phyloP scores from a whole-genome alignment of 2,113 vertebrate genomes.

The Sorex araneus region DNA sequence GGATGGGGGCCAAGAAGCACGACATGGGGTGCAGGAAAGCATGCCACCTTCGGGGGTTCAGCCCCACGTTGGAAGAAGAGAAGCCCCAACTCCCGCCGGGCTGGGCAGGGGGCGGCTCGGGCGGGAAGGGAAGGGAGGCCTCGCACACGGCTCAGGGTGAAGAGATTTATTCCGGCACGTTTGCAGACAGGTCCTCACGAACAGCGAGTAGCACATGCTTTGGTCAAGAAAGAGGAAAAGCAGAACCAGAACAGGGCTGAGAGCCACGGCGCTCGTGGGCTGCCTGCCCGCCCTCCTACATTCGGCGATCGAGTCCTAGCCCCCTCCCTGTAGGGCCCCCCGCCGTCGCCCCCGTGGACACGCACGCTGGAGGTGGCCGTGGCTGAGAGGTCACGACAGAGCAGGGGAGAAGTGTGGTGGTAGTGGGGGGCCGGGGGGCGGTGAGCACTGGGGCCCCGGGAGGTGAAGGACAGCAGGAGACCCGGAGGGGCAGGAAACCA shows the following conservation, averaged over 20 bases:
- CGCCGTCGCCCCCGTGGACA: rapidly evolving
- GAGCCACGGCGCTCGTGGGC: slow-evolving; percentile 34
- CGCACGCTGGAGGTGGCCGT: not conserved
- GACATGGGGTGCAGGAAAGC: not conserved
- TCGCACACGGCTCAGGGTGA: slow-evolving; percentile 73
- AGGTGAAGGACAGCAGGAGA: slow-evolving; percentile 1
- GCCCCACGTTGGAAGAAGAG: not conserved
- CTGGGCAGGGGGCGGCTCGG: not conserved
- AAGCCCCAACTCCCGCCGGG: rapidly evolving
- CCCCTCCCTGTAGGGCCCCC: not conserved
- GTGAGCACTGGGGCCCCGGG: not conserved
- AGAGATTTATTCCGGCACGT: slow-evolving; percentile 89
- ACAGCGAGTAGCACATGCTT: slow-evolving; percentile 88
- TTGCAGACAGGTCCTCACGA: slow-evolving; percentile 81
- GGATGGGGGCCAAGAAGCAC: not conserved
- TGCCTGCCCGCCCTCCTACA: slow-evolving; percentile 10
- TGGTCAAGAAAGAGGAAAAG: slow-evolving; percentile 87
- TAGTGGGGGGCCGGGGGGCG: not conserved
- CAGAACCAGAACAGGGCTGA: slow-evolving; percentile 68
- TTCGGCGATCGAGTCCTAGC: not conserved
- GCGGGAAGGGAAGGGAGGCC: not conserved
- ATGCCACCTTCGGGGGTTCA: not conserved
- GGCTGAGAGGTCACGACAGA: not conserved
- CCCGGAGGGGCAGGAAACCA: not conserved
- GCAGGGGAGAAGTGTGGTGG: not conserved